Evolutionary conservation across 2,888 invertebrate genomes (phyloP), one percentile per base, ranked within the genome.

Genomic region (Xanthostigma xanthostigma): DNA sequence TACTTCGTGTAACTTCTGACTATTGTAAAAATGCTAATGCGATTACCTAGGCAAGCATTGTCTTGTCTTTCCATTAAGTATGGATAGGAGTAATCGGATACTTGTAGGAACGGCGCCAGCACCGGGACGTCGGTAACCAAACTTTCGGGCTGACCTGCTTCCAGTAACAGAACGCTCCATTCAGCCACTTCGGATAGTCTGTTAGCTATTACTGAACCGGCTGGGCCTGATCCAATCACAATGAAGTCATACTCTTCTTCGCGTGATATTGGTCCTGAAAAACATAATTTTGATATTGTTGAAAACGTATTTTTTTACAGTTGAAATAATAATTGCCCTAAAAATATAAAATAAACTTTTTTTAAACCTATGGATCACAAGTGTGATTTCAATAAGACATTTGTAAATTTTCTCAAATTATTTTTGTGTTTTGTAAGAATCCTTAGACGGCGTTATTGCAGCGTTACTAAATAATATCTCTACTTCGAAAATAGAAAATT

Each of bases 121-220:
- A 68, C 62, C 0, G 78, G 76, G 4, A 77, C 65, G 50, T 76
- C 74, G 10, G 71, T 69, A 4, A 73, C 43, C 2, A 77, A 58
- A 11, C 67, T 69, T 49, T 76, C 73, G 13, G 68, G 65, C 35
- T 64, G 64, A 1, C 79, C 79, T 0, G 81, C 79, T 61, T 85
- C 85, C 9, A 85, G 58, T 0, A 85, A 64, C 8, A 85, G 65
- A 0, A 84, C 73, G 45, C 68, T 76, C 73, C 74, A 74, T 36
- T 75, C 61, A 1, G 66, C 62, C 50, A 72, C 75, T 63, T 84
- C 83, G 0, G 80, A 73, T 0, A 86, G 67, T 2, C 86, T 71
- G 55, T 81, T 76, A 0, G 85, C 84, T 10, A 86, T 58, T 0
- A 78, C 79, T 0, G 82, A 76, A 1, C 86, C 86, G 0, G 80